Base-by-base conservation (phyloP, 2,797 vertebrate genomes). In the Eupleurogrammus muticus region DNA sequence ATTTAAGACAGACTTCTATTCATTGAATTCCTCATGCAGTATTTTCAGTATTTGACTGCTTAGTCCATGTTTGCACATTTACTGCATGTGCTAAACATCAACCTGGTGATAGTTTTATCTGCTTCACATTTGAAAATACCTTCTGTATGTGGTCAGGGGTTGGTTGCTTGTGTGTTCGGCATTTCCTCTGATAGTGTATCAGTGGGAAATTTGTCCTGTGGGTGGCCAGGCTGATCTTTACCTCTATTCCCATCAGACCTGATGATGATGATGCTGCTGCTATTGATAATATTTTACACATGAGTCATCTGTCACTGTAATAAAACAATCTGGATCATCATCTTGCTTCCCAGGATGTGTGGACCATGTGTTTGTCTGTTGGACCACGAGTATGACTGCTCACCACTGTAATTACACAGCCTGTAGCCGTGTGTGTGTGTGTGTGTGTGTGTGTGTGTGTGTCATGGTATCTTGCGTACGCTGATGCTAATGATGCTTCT, bases 321-420 rank as follows among this genome's bases (percentile, higher is more conserved):
- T 58, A 63, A 71, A 59, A 48, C 79, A 50, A 72, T 84, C 59
- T 64, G 47, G 51, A 58, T 73, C 65, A 60, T 70, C 74, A 59
- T 66, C 9, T 17, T 34, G 32, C 69, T 74, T 73, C 52, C 69
- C 46, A 55, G 73, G 60, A 68, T 64, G 66, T 78, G 74, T 76
- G 60, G 55, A 57, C 10, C 3, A 11, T 52, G n/a, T 69, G 67
- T 71, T 80, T 64, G 50, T 54, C 36, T 80, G 70, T 24, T 42
- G 51, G 53, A 52, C 21, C 47, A 3, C 11, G 56, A 62, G 47
- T 62, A 48, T 32, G 65, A 63, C 38, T 3, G 14, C 66, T 75
- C 14, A 59, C 61, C 42, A 10, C 61, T 80, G 58, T 82, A 85
- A 84, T 86, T 81, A 86, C 56, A 63, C 24, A 69, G 57, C 44